Evolutionary conservation across 2,888 invertebrate genomes (phyloP).

Genomic region (Psylliodes chrysocephalus): DNA sequence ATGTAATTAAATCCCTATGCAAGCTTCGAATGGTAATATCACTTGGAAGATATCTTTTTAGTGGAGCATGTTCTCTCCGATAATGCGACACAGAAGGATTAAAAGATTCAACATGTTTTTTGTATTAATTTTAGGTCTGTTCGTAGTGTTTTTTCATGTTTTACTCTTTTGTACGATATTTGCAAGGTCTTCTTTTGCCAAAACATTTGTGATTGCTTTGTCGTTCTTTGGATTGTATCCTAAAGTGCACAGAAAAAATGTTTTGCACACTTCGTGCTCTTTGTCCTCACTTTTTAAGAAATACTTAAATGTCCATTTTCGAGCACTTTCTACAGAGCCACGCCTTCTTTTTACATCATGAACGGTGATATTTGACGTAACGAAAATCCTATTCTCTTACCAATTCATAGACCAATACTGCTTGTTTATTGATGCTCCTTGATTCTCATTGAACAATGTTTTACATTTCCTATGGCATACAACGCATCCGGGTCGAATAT

Average conservation of each 20-base stretch:
- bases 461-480: no score
- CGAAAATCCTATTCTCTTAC: slow-evolving; percentile 14
- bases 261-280: slow-evolving; percentile 20
- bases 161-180: slow-evolving; percentile 25
- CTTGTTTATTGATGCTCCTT: slow-evolving; percentile 5
- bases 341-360: no score
- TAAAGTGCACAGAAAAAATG: slow-evolving; percentile 19
- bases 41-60: slow-evolving; percentile 35
- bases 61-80: slow-evolving; percentile 37
- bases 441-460: no score
- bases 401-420: no score
- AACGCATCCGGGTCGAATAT: no score
- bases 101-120: no score
- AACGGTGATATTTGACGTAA: slow-evolving; percentile 2
- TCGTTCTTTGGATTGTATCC: slow-evolving; percentile 14
- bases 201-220: slow-evolving; percentile 18
- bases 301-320: slow-evolving; percentile 20
- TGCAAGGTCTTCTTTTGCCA: slow-evolving; percentile 14
- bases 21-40: slow-evolving; percentile 32
- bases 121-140: neutral
- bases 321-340: no score
- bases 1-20: slow-evolving; percentile 36
- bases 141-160: neutral
- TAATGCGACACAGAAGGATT: no score
- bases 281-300: slow-evolving; percentile 23